Conservation (phyloP, 37 sponge, comb jelly and placozoan genomes). For the Chondrosia reniformis region DNA sequence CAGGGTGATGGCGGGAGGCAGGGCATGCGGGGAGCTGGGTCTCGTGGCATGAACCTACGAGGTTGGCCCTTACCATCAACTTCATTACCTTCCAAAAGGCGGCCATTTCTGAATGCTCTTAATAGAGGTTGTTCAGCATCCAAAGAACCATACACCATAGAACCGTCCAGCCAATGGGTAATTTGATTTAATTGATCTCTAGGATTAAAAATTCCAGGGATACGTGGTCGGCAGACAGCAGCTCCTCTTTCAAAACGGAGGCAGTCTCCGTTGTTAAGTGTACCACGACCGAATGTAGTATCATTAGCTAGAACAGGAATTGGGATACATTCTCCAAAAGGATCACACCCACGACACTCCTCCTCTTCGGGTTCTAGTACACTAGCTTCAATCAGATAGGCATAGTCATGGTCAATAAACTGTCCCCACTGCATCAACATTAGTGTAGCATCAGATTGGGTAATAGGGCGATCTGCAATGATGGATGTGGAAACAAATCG, state of each 20-base stretch:
- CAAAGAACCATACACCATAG: constrained; percentile 74
- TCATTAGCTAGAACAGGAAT: constrained; percentile 48
- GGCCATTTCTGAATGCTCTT: constrained; percentile 34
- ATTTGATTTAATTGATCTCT: constrained; percentile 78
- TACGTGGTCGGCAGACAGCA: constrained; percentile 20
- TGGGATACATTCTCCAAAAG: constrained; percentile 38
- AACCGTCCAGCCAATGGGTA: constrained; percentile 81
- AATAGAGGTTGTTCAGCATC: constrained; percentile 11
- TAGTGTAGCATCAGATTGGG: constrained; percentile 49
- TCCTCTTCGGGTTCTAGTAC: neutral
- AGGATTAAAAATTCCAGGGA: constrained; percentile 18
- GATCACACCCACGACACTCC: neutral
- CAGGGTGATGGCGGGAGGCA: constrained; percentile 1
- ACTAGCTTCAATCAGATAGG: constrained; percentile 6
- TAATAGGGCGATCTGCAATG: constrained; percentile 10
- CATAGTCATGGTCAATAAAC: constrained; percentile 87
- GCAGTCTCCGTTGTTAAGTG: constrained; percentile 14
- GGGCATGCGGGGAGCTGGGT: constrained; percentile 8
- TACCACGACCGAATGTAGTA: constrained; percentile 22
- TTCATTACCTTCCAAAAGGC: constrained; percentile 5
- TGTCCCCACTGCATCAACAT: constrained; percentile 97
- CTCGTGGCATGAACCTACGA: neutral
- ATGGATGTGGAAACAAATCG: constrained; percentile 52
- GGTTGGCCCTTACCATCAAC: neutral
- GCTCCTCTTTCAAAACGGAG: constrained; percentile 49